Conservation (phyloP, 2,797 vertebrate genomes). For the Hoplostethus mediterraneus region DNA sequence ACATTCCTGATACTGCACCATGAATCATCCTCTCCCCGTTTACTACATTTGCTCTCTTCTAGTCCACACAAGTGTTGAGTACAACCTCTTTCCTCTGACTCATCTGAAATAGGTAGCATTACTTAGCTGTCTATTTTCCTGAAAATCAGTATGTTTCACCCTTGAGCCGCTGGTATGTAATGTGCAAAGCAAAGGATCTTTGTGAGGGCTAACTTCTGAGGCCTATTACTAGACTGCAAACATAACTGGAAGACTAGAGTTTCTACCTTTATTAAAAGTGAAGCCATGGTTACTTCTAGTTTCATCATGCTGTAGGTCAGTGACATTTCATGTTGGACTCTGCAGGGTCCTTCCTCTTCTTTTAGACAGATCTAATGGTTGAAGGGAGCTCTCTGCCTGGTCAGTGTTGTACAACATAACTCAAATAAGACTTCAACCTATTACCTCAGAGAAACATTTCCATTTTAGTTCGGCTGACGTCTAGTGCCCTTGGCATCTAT, state of each 20-base stretch:
- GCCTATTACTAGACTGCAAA: slow-evolving; percentile 17
- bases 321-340: slow-evolving; percentile 39
- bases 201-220: slow-evolving; percentile 19
- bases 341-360: slow-evolving; percentile 36
- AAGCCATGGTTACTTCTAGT: slow-evolving; percentile 56
- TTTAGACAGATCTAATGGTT: slow-evolving; percentile 41
- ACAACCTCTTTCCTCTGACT: slow-evolving; percentile 8
- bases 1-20: slow-evolving; percentile 54
- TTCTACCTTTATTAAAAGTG: slow-evolving; percentile 44
- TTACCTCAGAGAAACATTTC: slow-evolving; percentile 54
- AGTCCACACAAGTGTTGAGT: slow-evolving; percentile 24
- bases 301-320: slow-evolving; percentile 64
- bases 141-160: slow-evolving; percentile 20
- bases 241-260: slow-evolving; percentile 30
- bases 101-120: slow-evolving; percentile 40
- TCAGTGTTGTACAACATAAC: slow-evolving; percentile 55
- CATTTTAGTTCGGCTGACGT: slow-evolving; percentile 15
- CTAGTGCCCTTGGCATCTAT: slow-evolving; percentile 52
- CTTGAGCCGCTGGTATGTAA: slow-evolving; percentile 26
- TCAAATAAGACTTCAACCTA: slow-evolving; percentile 64
- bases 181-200: slow-evolving; percentile 30
- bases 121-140: slow-evolving; percentile 22
- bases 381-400: slow-evolving; percentile 29
- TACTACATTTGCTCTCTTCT: slow-evolving; percentile 32
- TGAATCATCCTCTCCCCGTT: slow-evolving; percentile 59